Evolutionary conservation across 1,140 invertebrate species (phyloP).

Genomic region (Tenebrio molitor): DNA sequence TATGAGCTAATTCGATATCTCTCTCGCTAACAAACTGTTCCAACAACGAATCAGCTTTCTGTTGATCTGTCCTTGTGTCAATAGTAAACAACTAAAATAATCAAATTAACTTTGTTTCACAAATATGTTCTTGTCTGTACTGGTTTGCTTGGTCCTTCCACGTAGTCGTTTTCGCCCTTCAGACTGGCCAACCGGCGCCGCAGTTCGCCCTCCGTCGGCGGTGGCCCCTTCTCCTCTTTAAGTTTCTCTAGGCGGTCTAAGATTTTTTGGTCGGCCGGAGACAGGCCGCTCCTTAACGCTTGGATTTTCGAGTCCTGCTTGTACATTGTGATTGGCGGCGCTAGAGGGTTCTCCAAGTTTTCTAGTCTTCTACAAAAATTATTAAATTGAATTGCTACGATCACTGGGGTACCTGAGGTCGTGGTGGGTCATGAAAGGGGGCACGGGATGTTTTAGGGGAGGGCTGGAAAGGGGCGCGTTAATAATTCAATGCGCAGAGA

Average conservation of each 20-base stretch:
- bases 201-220: conserved; percentile 70
- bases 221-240: conserved; percentile 67
- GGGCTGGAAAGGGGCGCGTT: neutral
- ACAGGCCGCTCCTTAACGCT: conserved; percentile 64
- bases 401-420: conserved; percentile 16
- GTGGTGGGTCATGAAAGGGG: neutral
- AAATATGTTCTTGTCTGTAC: conserved; percentile 45
- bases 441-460: neutral
- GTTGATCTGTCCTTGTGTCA: conserved; percentile 70
- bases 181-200: conserved; percentile 70
- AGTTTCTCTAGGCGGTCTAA: conserved; percentile 73
- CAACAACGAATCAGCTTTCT: conserved; percentile 74
- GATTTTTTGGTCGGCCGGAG: conserved; percentile 69
- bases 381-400: neutral
- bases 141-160: conserved; percentile 57
- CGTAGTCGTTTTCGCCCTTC: conserved; percentile 67
- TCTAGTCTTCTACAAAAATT: conserved; percentile 62
- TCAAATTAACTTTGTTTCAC: neutral
- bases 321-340: conserved; percentile 69
- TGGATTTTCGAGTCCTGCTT: conserved; percentile 65
- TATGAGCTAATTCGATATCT: conserved; percentile 69
- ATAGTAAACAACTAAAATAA: conserved; percentile 43
- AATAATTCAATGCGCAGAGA: too few relatives aligned
- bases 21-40: conserved; percentile 73
- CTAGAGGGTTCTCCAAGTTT: conserved; percentile 66